phyloP scores from a whole-genome alignment of 2,113 vertebrate genomes.

The Carassius gibelio region DNA sequence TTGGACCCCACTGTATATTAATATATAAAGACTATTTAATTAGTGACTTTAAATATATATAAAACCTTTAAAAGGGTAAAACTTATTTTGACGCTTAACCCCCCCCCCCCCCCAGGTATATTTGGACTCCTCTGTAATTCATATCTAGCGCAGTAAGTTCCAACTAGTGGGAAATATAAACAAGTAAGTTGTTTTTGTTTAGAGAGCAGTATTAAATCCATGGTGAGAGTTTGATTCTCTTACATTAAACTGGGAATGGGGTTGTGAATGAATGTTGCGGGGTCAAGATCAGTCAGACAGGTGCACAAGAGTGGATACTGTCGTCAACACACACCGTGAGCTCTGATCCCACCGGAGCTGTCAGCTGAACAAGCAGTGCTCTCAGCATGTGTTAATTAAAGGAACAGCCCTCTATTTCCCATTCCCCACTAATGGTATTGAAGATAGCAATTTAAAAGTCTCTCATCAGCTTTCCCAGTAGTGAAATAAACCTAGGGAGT shows the following conservation, averaged over 20 bases:
- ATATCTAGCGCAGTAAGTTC: too few relatives aligned
- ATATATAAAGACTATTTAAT: too few relatives aligned
- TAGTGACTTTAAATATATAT: too few relatives aligned
- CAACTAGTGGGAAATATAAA: too few relatives aligned
- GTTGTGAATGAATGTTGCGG: background rate
- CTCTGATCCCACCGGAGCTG: background rate
- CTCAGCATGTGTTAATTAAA: conserved; percentile 4
- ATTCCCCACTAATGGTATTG: conserved; percentile 25
- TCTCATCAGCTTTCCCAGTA: background rate
- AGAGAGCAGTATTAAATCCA: background rate
- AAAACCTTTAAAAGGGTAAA: too few relatives aligned
- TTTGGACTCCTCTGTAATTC: too few relatives aligned
- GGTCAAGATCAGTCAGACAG: background rate
- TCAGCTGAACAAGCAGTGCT: background rate
- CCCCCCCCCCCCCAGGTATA: too few relatives aligned
- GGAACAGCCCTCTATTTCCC: background rate
- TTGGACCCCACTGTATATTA: too few relatives aligned
- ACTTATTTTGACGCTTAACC: too few relatives aligned
- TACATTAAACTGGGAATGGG: background rate
- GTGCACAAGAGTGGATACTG: conserved; percentile 6
- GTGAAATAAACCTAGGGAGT: too few relatives aligned
- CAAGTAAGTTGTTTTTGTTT: background rate
- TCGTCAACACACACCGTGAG: conserved; percentile 15
- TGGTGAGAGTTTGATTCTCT: background rate
- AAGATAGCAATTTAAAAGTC: conserved; percentile 4